These are phyloP conservation scores for Amaurobius ferox DNA, from an alignment of 2,888 invertebrate species.

Conservation along the genomic window DNA sequence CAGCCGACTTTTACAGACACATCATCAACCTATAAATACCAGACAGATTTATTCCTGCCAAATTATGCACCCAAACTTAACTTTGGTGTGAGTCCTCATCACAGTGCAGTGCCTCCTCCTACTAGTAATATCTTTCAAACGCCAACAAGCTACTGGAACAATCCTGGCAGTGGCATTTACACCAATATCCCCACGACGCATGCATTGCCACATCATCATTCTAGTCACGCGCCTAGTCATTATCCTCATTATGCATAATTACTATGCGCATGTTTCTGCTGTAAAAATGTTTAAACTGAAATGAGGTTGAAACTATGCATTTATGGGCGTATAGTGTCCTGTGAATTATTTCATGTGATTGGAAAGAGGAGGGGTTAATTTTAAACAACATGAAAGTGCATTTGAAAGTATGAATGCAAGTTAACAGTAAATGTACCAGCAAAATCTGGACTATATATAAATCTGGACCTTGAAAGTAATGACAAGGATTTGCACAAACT, in stretches of 20 bases:
- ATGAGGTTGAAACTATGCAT: no score
- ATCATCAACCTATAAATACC: constrained; percentile 69
- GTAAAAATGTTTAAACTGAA: no score
- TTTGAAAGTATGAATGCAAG: no score
- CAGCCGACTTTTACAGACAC: constrained; percentile 60
- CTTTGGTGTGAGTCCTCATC: constrained; percentile 46
- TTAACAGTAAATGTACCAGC: no score
- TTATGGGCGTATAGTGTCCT: no score
- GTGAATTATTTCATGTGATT: no score
- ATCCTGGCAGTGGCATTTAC: constrained; percentile 32
- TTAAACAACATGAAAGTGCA: no score
- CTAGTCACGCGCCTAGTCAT: constrained; percentile 46
- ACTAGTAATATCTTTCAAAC: constrained; percentile 33
- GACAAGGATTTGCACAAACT: no score
- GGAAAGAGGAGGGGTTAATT: no score
- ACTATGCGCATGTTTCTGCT: no score
- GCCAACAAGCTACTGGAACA: constrained; percentile 34
- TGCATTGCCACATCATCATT: constrained; percentile 40
- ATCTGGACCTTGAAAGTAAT: no score
- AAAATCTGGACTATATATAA: no score
- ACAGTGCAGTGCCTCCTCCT: constrained; percentile 29
- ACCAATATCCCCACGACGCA: constrained; percentile 31
- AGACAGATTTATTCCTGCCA: constrained; percentile 63
- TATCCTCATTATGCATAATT: constrained; percentile 57
- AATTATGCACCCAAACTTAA: constrained; percentile 71